phyloP scores from a whole-genome alignment of 1,140 invertebrate genomes.

The Bilobella aurantiaca region DNA sequence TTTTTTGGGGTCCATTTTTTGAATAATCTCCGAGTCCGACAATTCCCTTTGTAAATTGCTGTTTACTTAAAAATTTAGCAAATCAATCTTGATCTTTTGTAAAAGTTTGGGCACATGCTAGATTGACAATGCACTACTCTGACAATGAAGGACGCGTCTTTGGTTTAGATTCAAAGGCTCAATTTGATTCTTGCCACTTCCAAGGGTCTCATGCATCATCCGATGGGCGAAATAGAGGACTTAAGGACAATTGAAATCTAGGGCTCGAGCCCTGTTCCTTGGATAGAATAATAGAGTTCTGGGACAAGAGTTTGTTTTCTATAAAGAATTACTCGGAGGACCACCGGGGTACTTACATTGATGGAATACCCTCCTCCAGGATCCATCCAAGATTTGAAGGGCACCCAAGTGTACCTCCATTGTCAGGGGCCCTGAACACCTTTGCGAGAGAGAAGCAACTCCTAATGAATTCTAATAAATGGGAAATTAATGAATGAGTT shows the following conservation, averaged over 20 bases:
- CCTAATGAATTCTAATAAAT: conserved; percentile 17
- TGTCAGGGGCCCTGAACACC: conserved; percentile 15
- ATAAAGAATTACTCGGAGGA: not conserved
- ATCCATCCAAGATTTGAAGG: not conserved
- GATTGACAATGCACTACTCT: not conserved
- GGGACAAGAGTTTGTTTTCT: no score
- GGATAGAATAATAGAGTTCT: not conserved
- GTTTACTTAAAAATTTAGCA: not conserved
- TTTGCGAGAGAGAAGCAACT: conserved; percentile 1
- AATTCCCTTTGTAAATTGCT: not conserved
- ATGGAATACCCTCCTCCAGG: not conserved
- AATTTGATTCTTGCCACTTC: not conserved
- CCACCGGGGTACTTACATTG: conserved; percentile 3
- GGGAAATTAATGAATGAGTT: conserved; percentile 17
- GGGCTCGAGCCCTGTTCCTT: not conserved
- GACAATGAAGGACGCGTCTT: conserved; percentile 6
- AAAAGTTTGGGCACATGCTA: not conserved
- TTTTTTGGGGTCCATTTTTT: no score
- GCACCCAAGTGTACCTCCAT: not conserved
- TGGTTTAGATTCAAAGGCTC: not conserved
- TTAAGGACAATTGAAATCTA: not conserved
- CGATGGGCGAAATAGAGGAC: not conserved
- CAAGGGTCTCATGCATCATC: not conserved
- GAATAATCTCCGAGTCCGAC: no score
- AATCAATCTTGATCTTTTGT: conserved; percentile 2